Conservation (phyloP, 1,140 invertebrate species). For the Halictus rubicundus region DNA sequence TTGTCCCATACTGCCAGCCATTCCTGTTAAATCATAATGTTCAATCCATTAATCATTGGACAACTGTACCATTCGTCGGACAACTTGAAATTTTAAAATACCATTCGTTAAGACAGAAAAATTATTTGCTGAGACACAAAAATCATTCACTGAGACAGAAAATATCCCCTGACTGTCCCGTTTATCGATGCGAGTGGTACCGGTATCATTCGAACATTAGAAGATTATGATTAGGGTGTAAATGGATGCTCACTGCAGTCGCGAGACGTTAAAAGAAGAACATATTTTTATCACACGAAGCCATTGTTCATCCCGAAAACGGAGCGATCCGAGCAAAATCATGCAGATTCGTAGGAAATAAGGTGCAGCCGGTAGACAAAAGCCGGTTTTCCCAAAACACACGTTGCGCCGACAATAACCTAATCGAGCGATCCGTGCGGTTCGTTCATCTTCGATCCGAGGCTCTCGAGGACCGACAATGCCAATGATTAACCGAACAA, state of each 20-base stretch:
- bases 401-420: neutral
- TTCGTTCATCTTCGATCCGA: constrained; percentile 8
- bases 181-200: too few species aligned
- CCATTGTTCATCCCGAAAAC: too few species aligned
- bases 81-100: neutral
- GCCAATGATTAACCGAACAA: constrained; percentile 37
- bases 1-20: constrained; percentile 83
- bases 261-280: too few species aligned
- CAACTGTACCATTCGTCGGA: neutral
- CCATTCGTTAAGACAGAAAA: too few species aligned
- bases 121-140: neutral
- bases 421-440: constrained; percentile 3
- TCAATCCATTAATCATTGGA: neutral
- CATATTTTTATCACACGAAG: too few species aligned
- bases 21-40: constrained; percentile 76
- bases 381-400: neutral
- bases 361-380: neutral
- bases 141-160: too few species aligned
- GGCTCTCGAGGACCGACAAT: constrained; percentile 39
- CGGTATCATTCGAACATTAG: too few species aligned
- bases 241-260: too few species aligned
- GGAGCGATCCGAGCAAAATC: too few species aligned
- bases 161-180: too few species aligned
- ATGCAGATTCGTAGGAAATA: too few species aligned
- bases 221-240: too few species aligned